A percentile compares a stretch with the other conserved stretches of the same genome.
These are phyloP conservation scores for Plectus sambesii DNA, from an alignment of 1,140 invertebrate species.

Conservation along the genomic window DNA sequence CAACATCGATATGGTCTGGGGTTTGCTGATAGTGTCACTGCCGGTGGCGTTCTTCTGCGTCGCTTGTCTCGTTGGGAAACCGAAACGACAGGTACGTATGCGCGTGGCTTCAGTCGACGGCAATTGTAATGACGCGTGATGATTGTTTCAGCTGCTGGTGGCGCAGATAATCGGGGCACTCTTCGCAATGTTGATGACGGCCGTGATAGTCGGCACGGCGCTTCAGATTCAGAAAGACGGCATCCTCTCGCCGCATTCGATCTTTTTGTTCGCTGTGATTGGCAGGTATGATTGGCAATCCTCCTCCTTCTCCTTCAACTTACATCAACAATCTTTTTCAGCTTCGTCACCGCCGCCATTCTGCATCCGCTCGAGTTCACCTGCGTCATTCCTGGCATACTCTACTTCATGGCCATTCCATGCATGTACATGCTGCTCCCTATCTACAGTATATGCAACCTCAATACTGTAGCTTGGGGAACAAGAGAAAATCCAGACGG, in stretches of 20 bases:
- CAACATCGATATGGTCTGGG: conserved; percentile 45
- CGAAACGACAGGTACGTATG: conserved; percentile 32
- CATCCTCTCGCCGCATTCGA: conserved; percentile 62
- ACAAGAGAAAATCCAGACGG: conserved; percentile 61
- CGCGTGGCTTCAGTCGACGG: too few species aligned
- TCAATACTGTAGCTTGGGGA: conserved; percentile 80
- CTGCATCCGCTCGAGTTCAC: conserved; percentile 69
- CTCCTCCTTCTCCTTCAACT: background rate
- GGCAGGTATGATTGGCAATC: too few species aligned
- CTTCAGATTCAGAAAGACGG: conserved; percentile 69
- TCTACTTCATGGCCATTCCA: conserved; percentile 82
- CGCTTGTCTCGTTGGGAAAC: conserved; percentile 30
- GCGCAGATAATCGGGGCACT: conserved; percentile 38
- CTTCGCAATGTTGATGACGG: conserved; percentile 45
- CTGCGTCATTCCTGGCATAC: conserved; percentile 63
- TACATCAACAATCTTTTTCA: conserved; percentile 15
- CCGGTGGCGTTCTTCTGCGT: conserved; percentile 41
- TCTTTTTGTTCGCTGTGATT: conserved; percentile 60
- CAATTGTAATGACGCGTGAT: background rate
- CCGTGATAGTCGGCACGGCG: conserved; percentile 50
- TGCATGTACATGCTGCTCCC: conserved; percentile 84
- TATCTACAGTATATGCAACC: conserved; percentile 76
- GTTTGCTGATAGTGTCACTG: conserved; percentile 42
- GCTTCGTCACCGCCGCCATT: conserved; percentile 59
- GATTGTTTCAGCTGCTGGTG: conserved; percentile 28